These are phyloP conservation scores for Zaprionus tsacasi DNA, from an alignment of 1,140 invertebrate species.

Conservation along the genomic window DNA sequence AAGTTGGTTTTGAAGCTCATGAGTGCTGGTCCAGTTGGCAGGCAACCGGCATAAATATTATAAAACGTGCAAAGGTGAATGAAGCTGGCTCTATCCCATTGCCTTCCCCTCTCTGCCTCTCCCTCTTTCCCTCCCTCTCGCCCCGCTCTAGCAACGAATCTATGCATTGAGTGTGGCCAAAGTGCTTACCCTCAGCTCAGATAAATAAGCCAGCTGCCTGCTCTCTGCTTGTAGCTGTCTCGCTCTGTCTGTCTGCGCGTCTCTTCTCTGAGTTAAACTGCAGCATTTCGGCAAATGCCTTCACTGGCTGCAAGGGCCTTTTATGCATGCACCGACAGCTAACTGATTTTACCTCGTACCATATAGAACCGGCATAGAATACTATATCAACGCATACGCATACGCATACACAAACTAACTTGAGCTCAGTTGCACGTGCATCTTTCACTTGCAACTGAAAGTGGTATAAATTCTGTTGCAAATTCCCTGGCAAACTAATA, in stretches of 20 bases:
- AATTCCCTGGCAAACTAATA: slow-evolving; percentile 16
- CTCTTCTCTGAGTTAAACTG: slow-evolving; percentile 29
- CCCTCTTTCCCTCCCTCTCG: not conserved
- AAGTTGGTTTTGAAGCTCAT: slow-evolving; percentile 27
- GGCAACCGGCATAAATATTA: slow-evolving; percentile 76
- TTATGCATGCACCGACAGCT: slow-evolving; percentile 57
- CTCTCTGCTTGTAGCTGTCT: slow-evolving; percentile 23
- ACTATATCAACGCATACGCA: not conserved
- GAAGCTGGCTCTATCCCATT: slow-evolving; percentile 10
- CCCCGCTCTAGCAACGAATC: not conserved
- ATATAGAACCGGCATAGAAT: not conserved
- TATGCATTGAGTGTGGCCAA: slow-evolving; percentile 55
- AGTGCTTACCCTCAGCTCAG: slow-evolving; percentile 62
- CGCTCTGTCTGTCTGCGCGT: slow-evolving; percentile 34
- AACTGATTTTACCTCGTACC: slow-evolving; percentile 45
- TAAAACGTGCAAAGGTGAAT: slow-evolving; percentile 77
- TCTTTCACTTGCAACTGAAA: slow-evolving; percentile 36
- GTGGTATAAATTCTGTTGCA: slow-evolving; percentile 31
- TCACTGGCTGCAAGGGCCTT: slow-evolving; percentile 54
- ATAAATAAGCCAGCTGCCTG: slow-evolving; percentile 71
- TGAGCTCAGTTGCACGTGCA: slow-evolving; percentile 1
- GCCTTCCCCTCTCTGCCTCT: not conserved
- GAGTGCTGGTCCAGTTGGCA: slow-evolving; percentile 62
- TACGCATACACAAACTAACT: not conserved
- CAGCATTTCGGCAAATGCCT: slow-evolving; percentile 50